Percentiles rank a stretch among this genome's conserved stretches.
phyloP scores from a whole-genome alignment of 2,113 vertebrate genomes.

The Carassius auratus region DNA sequence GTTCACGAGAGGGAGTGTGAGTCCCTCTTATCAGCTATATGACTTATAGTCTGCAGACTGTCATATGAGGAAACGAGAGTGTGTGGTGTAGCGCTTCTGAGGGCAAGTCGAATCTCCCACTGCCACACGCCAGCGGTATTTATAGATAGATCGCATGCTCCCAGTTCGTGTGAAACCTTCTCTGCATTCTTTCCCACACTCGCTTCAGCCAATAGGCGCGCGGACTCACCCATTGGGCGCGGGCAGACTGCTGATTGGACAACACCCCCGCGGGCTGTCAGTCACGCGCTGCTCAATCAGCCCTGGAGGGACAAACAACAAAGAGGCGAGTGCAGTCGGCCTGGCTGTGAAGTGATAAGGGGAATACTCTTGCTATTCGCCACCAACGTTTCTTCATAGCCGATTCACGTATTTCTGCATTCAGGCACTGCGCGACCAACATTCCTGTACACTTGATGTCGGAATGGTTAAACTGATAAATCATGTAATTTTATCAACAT shows the following conservation, averaged over 20 bases:
- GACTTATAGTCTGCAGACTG: slow-evolving; percentile 66
- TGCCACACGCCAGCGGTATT: slow-evolving; percentile 78
- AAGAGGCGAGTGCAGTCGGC: slow-evolving; percentile 71
- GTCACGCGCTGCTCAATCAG: slow-evolving; percentile 87
- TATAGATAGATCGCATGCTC: slow-evolving; percentile 82
- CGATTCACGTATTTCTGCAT: slow-evolving; percentile 11
- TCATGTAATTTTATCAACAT: background rate
- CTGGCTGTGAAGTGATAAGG: slow-evolving; percentile 71
- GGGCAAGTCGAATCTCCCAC: slow-evolving; percentile 61
- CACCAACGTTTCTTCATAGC: slow-evolving; percentile 61
- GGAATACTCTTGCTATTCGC: slow-evolving; percentile 68
- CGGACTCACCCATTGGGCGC: slow-evolving; percentile 77
- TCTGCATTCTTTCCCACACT: slow-evolving; percentile 94
- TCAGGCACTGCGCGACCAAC: slow-evolving; percentile 1
- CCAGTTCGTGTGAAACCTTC: slow-evolving; percentile 90
- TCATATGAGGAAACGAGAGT: slow-evolving; percentile 61
- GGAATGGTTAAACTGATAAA: background rate
- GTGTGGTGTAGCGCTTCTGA: slow-evolving; percentile 48
- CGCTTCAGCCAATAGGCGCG: slow-evolving; percentile 79
- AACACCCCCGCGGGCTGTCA: slow-evolving; percentile 81
- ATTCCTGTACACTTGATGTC: slow-evolving; percentile 12
- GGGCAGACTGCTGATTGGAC: slow-evolving; percentile 76
- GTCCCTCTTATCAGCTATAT: slow-evolving; percentile 59
- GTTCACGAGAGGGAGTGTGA: slow-evolving; percentile 50
- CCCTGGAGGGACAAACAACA: slow-evolving; percentile 83